phyloP scores from a whole-genome alignment of 2,888 invertebrate genomes.

The Glaucopsyche alexis region DNA sequence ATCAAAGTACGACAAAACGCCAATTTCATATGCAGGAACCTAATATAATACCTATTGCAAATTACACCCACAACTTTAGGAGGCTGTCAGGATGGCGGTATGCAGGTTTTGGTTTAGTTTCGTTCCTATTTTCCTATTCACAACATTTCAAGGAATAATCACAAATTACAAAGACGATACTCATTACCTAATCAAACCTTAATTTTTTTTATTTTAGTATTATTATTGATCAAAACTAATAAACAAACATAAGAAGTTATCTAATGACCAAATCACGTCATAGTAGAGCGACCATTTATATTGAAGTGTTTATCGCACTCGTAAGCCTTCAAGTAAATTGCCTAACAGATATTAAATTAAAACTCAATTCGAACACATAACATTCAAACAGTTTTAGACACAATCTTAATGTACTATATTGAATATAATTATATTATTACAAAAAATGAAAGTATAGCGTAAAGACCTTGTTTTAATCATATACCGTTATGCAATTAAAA shows the following conservation, averaged over 20 bases:
- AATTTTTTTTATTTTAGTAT: no score
- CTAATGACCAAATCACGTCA: neutral
- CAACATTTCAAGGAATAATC: neutral
- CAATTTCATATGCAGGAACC: no score
- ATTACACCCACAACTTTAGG: neutral
- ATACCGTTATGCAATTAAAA: slow-evolving; percentile 14
- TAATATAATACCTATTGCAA: no score
- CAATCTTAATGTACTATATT: neutral
- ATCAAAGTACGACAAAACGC: no score
- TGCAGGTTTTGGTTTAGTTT: neutral
- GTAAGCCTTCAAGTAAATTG: slow-evolving; percentile 2
- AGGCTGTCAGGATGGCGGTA: neutral
- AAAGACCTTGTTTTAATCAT: slow-evolving; percentile 9
- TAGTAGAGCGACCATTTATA: neutral
- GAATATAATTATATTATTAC: slow-evolving; percentile 1
- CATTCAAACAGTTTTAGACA: neutral
- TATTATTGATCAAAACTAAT: neutral
- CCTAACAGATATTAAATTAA: neutral
- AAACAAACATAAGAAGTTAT: neutral
- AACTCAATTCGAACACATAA: slow-evolving; percentile 4
- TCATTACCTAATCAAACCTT: no score
- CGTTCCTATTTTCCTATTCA: neutral
- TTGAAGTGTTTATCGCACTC: neutral
- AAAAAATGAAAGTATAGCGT: slow-evolving; percentile 12
- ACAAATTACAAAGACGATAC: no score